Conservation (phyloP, 2,113 vertebrate species). For the Eurystomus gularis region DNA sequence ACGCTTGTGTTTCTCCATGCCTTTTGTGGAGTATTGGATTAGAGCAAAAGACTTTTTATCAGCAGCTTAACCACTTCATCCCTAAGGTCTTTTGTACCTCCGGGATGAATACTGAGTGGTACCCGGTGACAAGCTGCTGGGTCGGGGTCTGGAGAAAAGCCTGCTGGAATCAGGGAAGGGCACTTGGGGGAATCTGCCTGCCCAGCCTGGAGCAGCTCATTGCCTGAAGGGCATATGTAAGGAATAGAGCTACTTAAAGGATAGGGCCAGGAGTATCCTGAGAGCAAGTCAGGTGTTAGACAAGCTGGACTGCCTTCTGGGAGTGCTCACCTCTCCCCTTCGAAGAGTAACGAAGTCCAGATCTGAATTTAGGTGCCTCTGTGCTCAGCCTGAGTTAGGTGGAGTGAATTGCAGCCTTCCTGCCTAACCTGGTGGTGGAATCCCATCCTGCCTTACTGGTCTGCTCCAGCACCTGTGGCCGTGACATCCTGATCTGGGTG, state of each 20-base stretch:
- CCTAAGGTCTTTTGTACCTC: conserved; percentile 7
- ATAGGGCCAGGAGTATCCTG: not conserved
- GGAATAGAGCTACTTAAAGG: not conserved
- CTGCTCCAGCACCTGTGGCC: not conserved
- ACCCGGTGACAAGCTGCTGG: not conserved
- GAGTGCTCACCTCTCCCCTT: not conserved
- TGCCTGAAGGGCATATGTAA: not conserved
- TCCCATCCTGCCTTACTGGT: not conserved
- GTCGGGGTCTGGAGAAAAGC: not conserved
- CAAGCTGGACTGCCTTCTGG: not conserved
- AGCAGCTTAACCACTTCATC: conserved; percentile 41
- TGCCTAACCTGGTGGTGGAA: not conserved
- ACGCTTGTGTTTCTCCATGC: not conserved
- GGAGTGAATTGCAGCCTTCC: not conserved
- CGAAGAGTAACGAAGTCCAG: not conserved
- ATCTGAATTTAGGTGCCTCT: not conserved
- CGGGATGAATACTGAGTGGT: not conserved
- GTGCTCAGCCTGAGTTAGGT: not conserved
- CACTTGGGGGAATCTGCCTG: not conserved
- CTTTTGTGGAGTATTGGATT: conserved; percentile 37
- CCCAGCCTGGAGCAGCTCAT: not conserved
- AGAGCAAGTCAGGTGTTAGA: not conserved
- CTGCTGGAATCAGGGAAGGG: not conserved
- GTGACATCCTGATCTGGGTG: not conserved
- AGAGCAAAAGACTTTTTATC: conserved; percentile 5